These are phyloP conservation scores for Stratiomys singularior DNA, from an alignment of 2,888 invertebrate genomes.

Conservation along the genomic window DNA sequence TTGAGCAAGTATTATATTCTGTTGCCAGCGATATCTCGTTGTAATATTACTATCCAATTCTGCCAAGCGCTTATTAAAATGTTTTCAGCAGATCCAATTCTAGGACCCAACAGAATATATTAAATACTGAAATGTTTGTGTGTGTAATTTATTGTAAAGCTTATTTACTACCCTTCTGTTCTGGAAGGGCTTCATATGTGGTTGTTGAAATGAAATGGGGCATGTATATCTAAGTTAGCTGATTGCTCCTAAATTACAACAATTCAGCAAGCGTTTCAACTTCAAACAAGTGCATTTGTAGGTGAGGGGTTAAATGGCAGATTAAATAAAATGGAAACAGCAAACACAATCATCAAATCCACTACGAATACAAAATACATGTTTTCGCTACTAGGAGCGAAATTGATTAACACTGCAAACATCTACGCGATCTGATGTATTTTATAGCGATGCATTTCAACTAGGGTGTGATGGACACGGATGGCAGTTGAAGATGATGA, in stretches of 20 bases:
- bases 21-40: background rate
- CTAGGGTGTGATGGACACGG: background rate
- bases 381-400: background rate
- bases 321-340: background rate
- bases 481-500: slow-evolving; percentile 46
- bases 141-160: background rate
- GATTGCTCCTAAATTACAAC: background rate
- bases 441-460: slow-evolving; percentile 42
- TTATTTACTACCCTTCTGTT: too few relatives aligned
- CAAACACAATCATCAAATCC: background rate
- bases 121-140: background rate
- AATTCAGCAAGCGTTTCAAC: background rate
- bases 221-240: slow-evolving; percentile 10
- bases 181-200: too few relatives aligned
- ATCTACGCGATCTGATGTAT: background rate
- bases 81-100: too few relatives aligned
- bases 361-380: background rate
- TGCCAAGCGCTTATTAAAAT: background rate
- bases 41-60: too few relatives aligned
- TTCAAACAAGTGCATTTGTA: slow-evolving; percentile 5
- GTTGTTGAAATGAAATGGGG: slow-evolving; percentile 1
- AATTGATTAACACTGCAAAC: background rate
- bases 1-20: background rate
- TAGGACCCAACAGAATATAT: slow-evolving; percentile 25
- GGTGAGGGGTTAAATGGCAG: background rate